Conservation (phyloP, 1,140 invertebrate species). For the Sinonovacula constricta region DNA sequence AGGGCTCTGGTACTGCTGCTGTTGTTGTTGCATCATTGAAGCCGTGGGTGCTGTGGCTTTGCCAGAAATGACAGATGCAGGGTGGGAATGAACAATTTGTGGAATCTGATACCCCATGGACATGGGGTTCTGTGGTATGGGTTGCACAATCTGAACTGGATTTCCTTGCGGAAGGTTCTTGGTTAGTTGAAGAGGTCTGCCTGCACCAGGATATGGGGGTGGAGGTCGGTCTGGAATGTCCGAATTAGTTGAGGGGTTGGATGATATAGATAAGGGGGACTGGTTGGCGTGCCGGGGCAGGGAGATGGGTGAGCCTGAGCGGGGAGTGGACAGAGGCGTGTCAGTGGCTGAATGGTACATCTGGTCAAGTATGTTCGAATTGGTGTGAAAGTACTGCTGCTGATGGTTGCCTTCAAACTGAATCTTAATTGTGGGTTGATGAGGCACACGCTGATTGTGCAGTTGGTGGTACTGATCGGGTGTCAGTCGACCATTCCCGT, state of each 20-base stretch:
- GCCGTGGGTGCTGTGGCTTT: conserved; percentile 9
- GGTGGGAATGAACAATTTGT: conserved; percentile 40
- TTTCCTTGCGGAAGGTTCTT: conserved; percentile 47
- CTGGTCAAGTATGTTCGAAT: conserved; percentile 14
- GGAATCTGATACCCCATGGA: conserved; percentile 22
- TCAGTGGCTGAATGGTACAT: conserved; percentile 57
- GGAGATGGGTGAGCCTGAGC: conserved; percentile 74
- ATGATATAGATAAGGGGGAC: conserved; percentile 74
- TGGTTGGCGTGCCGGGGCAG: conserved; percentile 71
- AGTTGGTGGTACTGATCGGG: conserved; percentile 37
- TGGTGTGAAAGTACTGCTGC: conserved; percentile 19
- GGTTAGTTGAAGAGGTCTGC: conserved; percentile 30
- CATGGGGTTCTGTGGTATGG: conserved; percentile 55
- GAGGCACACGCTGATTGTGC: conserved; percentile 26
- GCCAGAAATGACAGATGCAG: conserved; percentile 27
- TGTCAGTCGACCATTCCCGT: conserved; percentile 27
- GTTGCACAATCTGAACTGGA: conserved; percentile 51
- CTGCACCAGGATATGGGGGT: conserved; percentile 73
- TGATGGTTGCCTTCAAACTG: conserved; percentile 20
- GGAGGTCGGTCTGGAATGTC: conserved; percentile 76
- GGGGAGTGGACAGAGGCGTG: conserved; percentile 68
- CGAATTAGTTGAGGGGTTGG: conserved; percentile 75
- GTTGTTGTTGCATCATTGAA: conserved; percentile 7
- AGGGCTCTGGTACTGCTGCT: too few relatives aligned
- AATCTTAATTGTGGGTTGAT: conserved; percentile 26